Conservation (phyloP, 2,888 invertebrate species). For the Neoitamus cyanurus region DNA sequence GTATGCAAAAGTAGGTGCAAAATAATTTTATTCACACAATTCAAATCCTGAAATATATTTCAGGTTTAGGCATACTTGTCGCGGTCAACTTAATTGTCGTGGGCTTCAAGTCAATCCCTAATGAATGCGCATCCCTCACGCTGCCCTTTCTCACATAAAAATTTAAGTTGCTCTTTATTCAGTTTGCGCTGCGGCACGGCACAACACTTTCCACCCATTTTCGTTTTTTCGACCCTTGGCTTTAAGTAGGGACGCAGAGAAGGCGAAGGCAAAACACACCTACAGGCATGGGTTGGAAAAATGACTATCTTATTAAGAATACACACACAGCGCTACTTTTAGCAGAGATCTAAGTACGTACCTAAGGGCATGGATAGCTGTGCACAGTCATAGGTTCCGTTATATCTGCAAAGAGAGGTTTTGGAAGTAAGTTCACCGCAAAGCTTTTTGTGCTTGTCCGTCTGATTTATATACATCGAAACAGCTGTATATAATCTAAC, state of each 20-base stretch:
- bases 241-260: slow-evolving; percentile 41
- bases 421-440: slow-evolving; percentile 56
- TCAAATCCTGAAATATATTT: background rate
- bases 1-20: background rate
- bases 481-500: slow-evolving; percentile 51
- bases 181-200: slow-evolving; percentile 45
- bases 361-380: slow-evolving; percentile 38
- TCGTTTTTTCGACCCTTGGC: slow-evolving; percentile 40
- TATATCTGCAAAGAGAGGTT: slow-evolving; percentile 52
- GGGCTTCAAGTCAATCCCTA: slow-evolving; percentile 41
- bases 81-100: slow-evolving; percentile 48
- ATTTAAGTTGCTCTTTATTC: slow-evolving; percentile 50
- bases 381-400: slow-evolving; percentile 19
- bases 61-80: background rate
- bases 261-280: slow-evolving; percentile 31
- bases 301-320: slow-evolving; percentile 37
- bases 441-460: slow-evolving; percentile 56
- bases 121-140: slow-evolving; percentile 27
- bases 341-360: slow-evolving; percentile 44
- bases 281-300: slow-evolving; percentile 43
- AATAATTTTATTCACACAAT: background rate
- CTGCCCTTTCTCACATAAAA: slow-evolving; percentile 48
- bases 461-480: slow-evolving; percentile 56
- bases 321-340: slow-evolving; percentile 28
- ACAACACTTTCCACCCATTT: slow-evolving; percentile 37